Evolutionary conservation across 2,113 vertebrate species (phyloP), one percentile per base, ranked within the genome.

Genomic region (Urocynchramus pylzowi): DNA sequence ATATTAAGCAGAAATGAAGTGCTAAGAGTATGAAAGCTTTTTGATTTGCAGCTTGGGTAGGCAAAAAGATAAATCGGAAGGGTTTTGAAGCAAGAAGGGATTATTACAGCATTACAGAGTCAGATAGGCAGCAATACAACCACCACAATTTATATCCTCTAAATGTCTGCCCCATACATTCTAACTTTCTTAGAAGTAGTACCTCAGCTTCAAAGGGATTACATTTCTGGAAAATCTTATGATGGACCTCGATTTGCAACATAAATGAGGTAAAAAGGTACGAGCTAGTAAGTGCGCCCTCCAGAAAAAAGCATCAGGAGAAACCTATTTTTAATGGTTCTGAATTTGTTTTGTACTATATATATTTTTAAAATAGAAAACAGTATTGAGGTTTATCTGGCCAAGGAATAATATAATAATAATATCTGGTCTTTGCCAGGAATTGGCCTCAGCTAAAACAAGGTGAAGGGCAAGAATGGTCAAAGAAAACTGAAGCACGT

Each of bases 1-100:
- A 84, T 57, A 91, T 90, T 84, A 84, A 80, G 77, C 67, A 95
- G 67, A 63, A 93, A 54, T 59, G 70, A 95, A 89, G 42, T 77
- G 90, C 64, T 87, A 68, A 91, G 77, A 52, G 39, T 84, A 53
- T 35, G 56, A 91, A 68, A 54, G 35, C 26, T 90, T 77, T 87
- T 90, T 90, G 71, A 61, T 73, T 77, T 91, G 54, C 65, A 80
- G 75, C 74, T 70, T 65, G 52, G 60, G 42, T 65, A 93, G 84
- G 63, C 67, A 87, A 81, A 91, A 88, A 93, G 78, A 95, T 73
- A 95, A 89, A 95, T 31, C 0, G 1, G 28, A 81, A 57, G 11
- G 35, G 52, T 74, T 93, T 86, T 86, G 77, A 94, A 93, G 73
- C 57, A 90, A 89, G 39, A 86, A 92, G 27, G 44, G 41, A 81